Base-by-base conservation (phyloP, 2,113 vertebrate species). In the Cyphomyrus plagiostoma region DNA sequence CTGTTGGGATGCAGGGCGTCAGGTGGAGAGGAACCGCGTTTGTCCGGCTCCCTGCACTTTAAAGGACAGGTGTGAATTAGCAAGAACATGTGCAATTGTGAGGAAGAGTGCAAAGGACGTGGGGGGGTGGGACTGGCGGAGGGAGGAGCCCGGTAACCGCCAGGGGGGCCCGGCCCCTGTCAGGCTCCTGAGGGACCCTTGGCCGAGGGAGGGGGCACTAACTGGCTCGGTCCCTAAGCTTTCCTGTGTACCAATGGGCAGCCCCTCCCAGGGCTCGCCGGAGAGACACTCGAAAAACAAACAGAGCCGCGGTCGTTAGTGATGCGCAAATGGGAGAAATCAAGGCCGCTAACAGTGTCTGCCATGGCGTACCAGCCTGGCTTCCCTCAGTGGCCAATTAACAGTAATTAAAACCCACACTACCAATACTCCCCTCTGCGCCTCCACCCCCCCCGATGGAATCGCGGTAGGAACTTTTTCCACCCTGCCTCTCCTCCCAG, bases 381-480 rank as follows among this genome's bases (percentile, higher is more conserved):
- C 66, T 50, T 77, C 91, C 91, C 91, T 91, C 87, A 56, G 91
- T 89, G 91, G 58, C 88, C 92, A 91, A 92, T 93, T 93, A 93
- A 93, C 23, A 86, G 94, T 95, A 95, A 96, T 96, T 96, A 96
- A 96, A 96, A 95, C 94, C 94, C 92, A 94, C 93, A 92, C 94
- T 92, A 89, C 91, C 93, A 89, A 85, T n/a, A 77, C 70, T 8
- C 35, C 80, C 77, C 66, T 50, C 84, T 70, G 58, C 45, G 23
- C 15, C 83, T 2, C 15, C 70, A 17, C 39, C 49, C 49, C 35
- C 35, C 39, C 77, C 42, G 1, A 83, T 5, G 13, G 80, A 50
- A 86, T 45, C 45, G 15, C 56, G 39, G 82, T 52, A 82, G 74
- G 49, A 83, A 56, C 74, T 30, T 86, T 53, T 86, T 58, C 42